Base-by-base conservation (phyloP, 2,797 vertebrate genomes). In the Melanogrammus aeglefinus region DNA sequence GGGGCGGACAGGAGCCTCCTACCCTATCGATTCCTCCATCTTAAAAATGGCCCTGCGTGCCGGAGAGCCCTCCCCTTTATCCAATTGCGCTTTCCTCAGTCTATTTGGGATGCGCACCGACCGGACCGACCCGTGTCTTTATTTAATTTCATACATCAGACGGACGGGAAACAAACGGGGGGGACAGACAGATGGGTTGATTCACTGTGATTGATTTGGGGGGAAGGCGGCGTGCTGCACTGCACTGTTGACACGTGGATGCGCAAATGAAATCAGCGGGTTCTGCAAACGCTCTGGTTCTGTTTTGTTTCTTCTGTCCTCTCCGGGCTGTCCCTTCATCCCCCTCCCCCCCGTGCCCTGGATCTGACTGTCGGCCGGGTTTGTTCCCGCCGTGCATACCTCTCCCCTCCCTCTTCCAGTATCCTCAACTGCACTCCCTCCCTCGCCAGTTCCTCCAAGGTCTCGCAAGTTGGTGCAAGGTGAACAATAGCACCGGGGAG, bases 401-500 rank as follows among this genome's bases (percentile, higher is more conserved):
- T 78, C 73, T 79, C 29, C 33, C 9, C 74, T 51, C 80, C 83
- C 78, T 81, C 76, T 57, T 77, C 86, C 79, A 88, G 85, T 86
- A 89, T 90, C 88, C 84, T 87, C 80, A 80, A 79, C 82, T 77
- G 79, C 84, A 72, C 83, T 86, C 74, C 85, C 36, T 80, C 75
- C 77, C 79, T 82, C 81, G 86, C 86, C 90, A 91, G 92, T 78
- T 77, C 79, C 81, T 86, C 86, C 90, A 92, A 92, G 90, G 89
- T 90, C 88, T 86, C 73, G 74, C 41, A 47, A 81, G 85, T 82
- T 92, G 89, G 88, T 91, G 90, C 92, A 93, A 93, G 91, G 92
- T 93, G 90, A 88, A 81, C 75, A 77, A 75, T 51, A 57, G 51
- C 16, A 21, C 3, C 1, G 18, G 51, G 51, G 51, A 81, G 79